These are phyloP conservation scores for Brachyhypopomus gauderio DNA, from an alignment of 2,113 vertebrate species.

Conservation along the genomic window DNA sequence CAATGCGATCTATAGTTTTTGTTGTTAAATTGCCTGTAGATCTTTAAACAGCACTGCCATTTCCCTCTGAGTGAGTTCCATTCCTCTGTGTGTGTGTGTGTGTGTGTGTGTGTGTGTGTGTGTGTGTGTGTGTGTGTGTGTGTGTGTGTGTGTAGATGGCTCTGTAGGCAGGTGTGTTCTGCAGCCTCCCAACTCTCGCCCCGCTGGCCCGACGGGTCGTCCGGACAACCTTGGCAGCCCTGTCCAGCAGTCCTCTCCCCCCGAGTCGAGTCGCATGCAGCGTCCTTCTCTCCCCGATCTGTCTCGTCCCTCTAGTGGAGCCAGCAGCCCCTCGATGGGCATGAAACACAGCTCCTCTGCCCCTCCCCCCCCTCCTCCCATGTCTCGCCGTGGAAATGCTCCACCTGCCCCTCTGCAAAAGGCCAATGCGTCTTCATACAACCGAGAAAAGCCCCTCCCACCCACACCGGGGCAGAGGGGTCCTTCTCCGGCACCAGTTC, in stretches of 20 bases:
- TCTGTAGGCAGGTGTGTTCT: conserved; percentile 72
- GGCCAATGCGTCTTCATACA: conserved; percentile 70
- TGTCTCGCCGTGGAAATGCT: conserved; percentile 77
- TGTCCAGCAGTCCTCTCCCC: conserved; percentile 70
- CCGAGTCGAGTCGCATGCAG: conserved; percentile 79
- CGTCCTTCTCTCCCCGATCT: conserved; percentile 87
- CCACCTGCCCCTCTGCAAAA: conserved; percentile 74
- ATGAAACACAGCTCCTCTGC: conserved; percentile 90
- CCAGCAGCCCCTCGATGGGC: conserved; percentile 68
- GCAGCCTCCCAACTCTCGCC: conserved; percentile 74
- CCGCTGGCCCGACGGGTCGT: conserved; percentile 73
- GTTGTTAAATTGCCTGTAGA: no score
- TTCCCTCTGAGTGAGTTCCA: neutral
- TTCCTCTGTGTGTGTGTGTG: conserved; percentile 20
- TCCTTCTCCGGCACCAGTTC: conserved; percentile 67
- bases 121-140: conserved; percentile 31
- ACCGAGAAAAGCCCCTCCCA: conserved; percentile 78
- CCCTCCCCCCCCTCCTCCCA: conserved; percentile 77
- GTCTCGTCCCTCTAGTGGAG: conserved; percentile 70
- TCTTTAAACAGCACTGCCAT: no score
- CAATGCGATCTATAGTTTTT: no score
- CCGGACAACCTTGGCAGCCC: conserved; percentile 78
- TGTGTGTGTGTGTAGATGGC: conserved; percentile 69
- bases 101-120: conserved; percentile 30
- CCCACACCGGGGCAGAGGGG: conserved; percentile 71